Base-by-base conservation (phyloP, 2,888 invertebrate species). In the Caradrina clavipalpis region DNA sequence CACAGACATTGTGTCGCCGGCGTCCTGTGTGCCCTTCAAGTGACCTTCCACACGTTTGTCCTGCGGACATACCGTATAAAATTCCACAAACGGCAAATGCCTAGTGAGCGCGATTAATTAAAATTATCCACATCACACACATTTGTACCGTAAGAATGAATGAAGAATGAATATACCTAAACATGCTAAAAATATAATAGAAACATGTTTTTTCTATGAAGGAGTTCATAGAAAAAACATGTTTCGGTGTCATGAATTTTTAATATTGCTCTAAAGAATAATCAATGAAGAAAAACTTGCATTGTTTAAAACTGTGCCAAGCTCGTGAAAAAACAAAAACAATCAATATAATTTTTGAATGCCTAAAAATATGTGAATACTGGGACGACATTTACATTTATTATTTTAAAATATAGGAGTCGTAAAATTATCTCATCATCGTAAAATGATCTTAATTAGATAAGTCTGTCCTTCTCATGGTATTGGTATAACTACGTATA, bases 1-100 rank as follows among this genome's bases (percentile, higher is more conserved):
- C 78, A 84, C 75, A 87, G 87, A 89, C 89, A 61, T 64, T 50
- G 73, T 72, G 87, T 81, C 86, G 89, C 86, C 88, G 75, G 70
- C 83, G 81, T 76, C 86, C 83, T 83, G 65, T 45, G 51, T 74
- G 85, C 70, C 92, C 90, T 91, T 88, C 84, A 87, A 76, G 75
- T 81, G 85, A 90, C 93, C 92, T 93, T 90, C 81, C 69, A 66
- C 68, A 39, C 67, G 51, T 73, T 76, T 80, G 78, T 75, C 74
- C 71, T 57, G 35, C 54, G 57, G 58, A 59, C 71, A 60, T 57
- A 71, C 57, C 8, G 39, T 61, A 35, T 15, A 45, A 7, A n/a
- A 42, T 21, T 26, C 5, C 22, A 10, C 21, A 55, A 13, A 35
- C 6, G 26, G 45, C 42, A 51, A 54, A 57, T 21, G 17, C 17